Evolutionary conservation across 2,888 invertebrate genomes (phyloP), one percentile per base, ranked within the genome.

Genomic region (Nomada fabriciana): DNA sequence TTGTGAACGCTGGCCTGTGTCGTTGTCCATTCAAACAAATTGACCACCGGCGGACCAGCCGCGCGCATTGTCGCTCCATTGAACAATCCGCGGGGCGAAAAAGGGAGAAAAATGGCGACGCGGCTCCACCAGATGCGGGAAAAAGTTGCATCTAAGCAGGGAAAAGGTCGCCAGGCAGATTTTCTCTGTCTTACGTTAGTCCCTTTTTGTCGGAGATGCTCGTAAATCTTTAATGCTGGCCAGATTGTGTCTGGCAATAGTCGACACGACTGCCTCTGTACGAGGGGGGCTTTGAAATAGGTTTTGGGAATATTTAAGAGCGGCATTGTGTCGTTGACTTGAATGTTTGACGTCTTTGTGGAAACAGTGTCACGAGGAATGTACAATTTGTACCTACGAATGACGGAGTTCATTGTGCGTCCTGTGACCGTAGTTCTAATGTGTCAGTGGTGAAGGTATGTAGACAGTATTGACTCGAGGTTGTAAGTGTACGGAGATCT

Each of bases 11-110:
- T 69, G 75, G 84, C 76, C 88, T 84, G 47, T 55, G 88, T 89
- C 87, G 89, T 90, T 89, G 90, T 90, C 89, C 90, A 85, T 87
- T 88, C 91, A 86, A 91, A 90, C 91, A 91, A 91, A 91, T 91
- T 91, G 91, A 91, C 91, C 91, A 86, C 88, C 90, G 88, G 84
- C 85, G 75, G 86, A 85, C 86, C 83, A 79, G 80, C 77, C 86
- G 69, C 82, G 75, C 84, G 80, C 86, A 86, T 89, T 90, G 90
- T 90, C 88, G 88, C 82, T 78, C 83, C 89, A 85, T 89, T 89
- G 89, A 90, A 89, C 90, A 88, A 90, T 90, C 86, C 84, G 85
- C 84, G 82, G 84, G 84, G 83, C 81, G 86, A 90, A 90, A 29
- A 87, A 85, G 87, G 75, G 83, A 86, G 88, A 82, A 86, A 88